phyloP scores from a whole-genome alignment of 2,113 vertebrate genomes.

The Mellivora capensis region DNA sequence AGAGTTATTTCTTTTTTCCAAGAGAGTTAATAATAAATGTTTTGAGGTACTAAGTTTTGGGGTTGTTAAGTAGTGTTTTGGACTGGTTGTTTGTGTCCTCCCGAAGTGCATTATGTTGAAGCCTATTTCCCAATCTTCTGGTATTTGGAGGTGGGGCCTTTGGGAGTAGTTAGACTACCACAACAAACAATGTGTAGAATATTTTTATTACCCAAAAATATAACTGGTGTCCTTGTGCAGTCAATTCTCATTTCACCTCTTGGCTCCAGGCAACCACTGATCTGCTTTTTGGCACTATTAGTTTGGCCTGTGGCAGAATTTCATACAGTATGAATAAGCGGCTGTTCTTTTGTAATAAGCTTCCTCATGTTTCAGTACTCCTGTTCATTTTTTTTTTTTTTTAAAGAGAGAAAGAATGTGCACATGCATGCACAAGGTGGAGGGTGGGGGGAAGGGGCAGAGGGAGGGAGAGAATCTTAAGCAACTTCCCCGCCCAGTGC shows the following conservation, averaged over 20 bases:
- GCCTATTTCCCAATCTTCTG: background rate
- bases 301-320: background rate
- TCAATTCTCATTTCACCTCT: background rate
- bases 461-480: background rate
- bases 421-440: too few species aligned
- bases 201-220: background rate
- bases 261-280: background rate
- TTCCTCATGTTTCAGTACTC: background rate
- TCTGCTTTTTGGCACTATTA: background rate
- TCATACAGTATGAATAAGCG: background rate
- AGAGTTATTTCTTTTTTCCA: background rate
- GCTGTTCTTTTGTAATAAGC: background rate
- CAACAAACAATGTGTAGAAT: background rate
- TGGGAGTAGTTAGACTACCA: background rate
- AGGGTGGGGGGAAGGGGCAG: background rate
- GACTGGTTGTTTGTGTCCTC: background rate
- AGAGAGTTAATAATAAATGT: background rate
- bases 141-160: background rate
- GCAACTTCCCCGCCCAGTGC: background rate
- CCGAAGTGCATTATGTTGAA: background rate
- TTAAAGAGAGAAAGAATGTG: background rate
- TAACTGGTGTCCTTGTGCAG: background rate
- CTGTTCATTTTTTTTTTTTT: background rate
- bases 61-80: background rate
- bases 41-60: background rate